Evolutionary conservation across 1,140 invertebrate genomes (phyloP).

Genomic region (Dinoponera quadriceps): DNA sequence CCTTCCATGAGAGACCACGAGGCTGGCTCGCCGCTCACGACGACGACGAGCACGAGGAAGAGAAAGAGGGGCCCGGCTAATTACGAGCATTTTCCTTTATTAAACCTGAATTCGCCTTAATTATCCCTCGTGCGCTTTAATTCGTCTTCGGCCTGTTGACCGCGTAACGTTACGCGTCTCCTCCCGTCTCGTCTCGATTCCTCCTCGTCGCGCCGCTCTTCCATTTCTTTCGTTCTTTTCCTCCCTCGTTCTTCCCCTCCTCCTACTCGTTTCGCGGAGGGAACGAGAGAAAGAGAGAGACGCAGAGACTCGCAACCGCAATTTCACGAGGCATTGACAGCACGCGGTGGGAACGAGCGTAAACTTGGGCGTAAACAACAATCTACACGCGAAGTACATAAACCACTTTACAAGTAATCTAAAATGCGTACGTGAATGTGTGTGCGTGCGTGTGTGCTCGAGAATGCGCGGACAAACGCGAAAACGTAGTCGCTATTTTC

Average conservation of each 20-base stretch:
- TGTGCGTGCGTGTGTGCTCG: too few relatives aligned
- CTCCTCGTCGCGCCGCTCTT: constrained; percentile 31
- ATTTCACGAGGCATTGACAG: constrained; percentile 42
- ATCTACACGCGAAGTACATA: constrained; percentile 12
- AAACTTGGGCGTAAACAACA: constrained; percentile 35
- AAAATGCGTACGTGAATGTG: not conserved
- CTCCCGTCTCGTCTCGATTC: constrained; percentile 66
- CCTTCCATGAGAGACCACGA: constrained; percentile 1
- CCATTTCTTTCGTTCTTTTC: constrained; percentile 17
- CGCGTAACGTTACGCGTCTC: constrained; percentile 65
- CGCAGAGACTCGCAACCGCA: constrained; percentile 38
- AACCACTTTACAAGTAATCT: constrained; percentile 18
- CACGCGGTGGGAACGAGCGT: not conserved
- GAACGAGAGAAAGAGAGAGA: constrained; percentile 13
- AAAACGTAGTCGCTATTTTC: too few relatives aligned
- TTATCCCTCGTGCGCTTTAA: constrained; percentile 74
- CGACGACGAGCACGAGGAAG: not conserved
- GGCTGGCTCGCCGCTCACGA: too few relatives aligned
- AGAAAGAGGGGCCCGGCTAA: not conserved
- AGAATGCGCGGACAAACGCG: too few relatives aligned
- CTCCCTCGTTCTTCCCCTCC: not conserved
- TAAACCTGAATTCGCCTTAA: constrained; percentile 66
- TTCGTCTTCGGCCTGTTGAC: constrained; percentile 68
- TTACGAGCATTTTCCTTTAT: constrained; percentile 39
- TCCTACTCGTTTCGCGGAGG: not conserved